phyloP scores from a whole-genome alignment of 2,888 invertebrate species.

The Tinea semifulvella region DNA sequence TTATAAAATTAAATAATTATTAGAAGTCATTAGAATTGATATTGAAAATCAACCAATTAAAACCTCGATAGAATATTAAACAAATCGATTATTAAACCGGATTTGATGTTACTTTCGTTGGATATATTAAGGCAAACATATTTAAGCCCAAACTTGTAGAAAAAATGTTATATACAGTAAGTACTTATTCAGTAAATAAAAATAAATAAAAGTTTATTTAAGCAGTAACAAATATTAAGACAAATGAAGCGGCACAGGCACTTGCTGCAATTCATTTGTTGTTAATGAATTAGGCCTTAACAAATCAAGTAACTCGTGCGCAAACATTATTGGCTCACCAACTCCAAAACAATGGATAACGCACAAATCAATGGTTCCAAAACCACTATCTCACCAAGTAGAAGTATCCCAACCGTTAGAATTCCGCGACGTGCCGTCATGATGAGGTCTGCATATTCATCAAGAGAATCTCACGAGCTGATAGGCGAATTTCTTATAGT shows the following conservation, averaged over 20 bases:
- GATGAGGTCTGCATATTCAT: slow-evolving; percentile 55
- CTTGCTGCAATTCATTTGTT: too few relatives aligned
- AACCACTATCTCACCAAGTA: slow-evolving; percentile 3
- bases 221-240: too few relatives aligned
- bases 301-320: too few relatives aligned
- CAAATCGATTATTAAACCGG: slow-evolving; percentile 21
- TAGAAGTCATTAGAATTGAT: slow-evolving; percentile 8
- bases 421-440: slow-evolving; percentile 50
- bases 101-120: slow-evolving; percentile 23
- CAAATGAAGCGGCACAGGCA: too few relatives aligned
- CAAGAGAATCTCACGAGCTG: slow-evolving; percentile 26
- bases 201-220: too few relatives aligned
- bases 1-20: slow-evolving; percentile 7
- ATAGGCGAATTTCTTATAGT: slow-evolving; percentile 36
- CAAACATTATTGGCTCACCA: too few relatives aligned
- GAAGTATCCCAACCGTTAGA: slow-evolving; percentile 56
- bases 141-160: too few relatives aligned
- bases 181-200: too few relatives aligned
- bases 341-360: too few relatives aligned
- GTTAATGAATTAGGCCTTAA: too few relatives aligned
- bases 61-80: slow-evolving; percentile 8
- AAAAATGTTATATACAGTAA: too few relatives aligned
- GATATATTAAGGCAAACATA: slow-evolving; percentile 25
- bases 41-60: slow-evolving; percentile 1
- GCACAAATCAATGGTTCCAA: too few relatives aligned